A percentile compares a stretch with the other conserved stretches of the same genome.
phyloP scores from a whole-genome alignment of 2,113 vertebrate genomes.

The Delphinus delphis region DNA sequence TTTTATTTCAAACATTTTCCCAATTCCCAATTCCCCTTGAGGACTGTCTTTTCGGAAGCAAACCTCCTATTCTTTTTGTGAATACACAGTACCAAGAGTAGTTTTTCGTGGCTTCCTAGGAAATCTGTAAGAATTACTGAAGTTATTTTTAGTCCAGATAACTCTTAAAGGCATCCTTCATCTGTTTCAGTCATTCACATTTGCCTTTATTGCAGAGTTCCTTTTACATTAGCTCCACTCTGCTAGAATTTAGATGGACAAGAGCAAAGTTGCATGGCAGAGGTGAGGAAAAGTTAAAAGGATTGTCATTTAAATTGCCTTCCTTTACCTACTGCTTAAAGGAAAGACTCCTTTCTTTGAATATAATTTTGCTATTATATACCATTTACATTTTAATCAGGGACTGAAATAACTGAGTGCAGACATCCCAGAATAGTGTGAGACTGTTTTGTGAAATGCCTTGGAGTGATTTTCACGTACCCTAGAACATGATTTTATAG shows the following conservation, averaged over 20 bases:
- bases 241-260: slow-evolving; percentile 51
- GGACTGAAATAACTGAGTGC: not conserved
- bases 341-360: slow-evolving; percentile 33
- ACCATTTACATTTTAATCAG: slow-evolving; percentile 55
- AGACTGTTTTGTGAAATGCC: not conserved
- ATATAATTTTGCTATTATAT: slow-evolving; percentile 25
- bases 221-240: slow-evolving; percentile 46
- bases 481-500: not conserved
- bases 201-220: slow-evolving; percentile 51
- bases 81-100: not conserved
- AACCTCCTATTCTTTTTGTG: slow-evolving; percentile 11
- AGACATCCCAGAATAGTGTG: slow-evolving; percentile 48
- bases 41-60: not conserved
- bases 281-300: slow-evolving; percentile 57
- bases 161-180: slow-evolving; percentile 47
- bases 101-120: slow-evolving; percentile 36
- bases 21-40: not conserved
- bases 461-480: slow-evolving; percentile 48
- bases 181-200: slow-evolving; percentile 37
- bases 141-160: slow-evolving; percentile 67
- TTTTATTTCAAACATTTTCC: slow-evolving; percentile 3
- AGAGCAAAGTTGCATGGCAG: not conserved
- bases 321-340: not conserved
- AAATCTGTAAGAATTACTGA: slow-evolving; percentile 39
- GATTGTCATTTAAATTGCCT: slow-evolving; percentile 59